Base-by-base conservation (phyloP, 2,797 vertebrate species). In the Rhynchonycteris naso region DNA sequence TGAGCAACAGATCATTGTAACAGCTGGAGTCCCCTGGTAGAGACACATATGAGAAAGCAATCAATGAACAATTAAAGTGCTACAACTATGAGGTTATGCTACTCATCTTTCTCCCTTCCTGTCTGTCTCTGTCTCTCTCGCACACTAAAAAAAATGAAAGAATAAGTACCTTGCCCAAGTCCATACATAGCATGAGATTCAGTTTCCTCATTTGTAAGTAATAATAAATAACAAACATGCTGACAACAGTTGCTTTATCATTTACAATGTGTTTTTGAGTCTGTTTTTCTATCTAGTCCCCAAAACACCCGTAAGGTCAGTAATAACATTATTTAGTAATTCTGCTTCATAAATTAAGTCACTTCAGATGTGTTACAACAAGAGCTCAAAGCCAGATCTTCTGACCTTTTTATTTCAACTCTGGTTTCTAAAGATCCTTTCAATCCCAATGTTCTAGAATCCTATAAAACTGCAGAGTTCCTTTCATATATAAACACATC, bases 321-420 rank as follows among this genome's bases (percentile, higher is more conserved):
- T 65, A 79, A 84, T n/a, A 38, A 68, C 54, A 79, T 71, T 68
- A 83, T 22, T n/a, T 78, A 92, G 26, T 21, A 52, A 33, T 10
- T 52, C n/a, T 83, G 21, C 30, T 78, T 92, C 56, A 71, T 50
- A 95, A 88, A 91, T 58, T 35, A 95, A 83, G 35, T 84, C 35
- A 52, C 8, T 71, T 87, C 35, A 63, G 38, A 82, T 69, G 11
- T 88, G 19, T 59, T 43, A 71, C 12, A 59, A 75, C 72, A 54
- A 88, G 54, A 65, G 38, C 19, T 88, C 78, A 84, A 61, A 71
- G 9, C 47, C 54, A 84, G n/a, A 4, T 12, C 47, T 50, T 59
- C 65, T 76, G 79, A 88, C 6, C 54, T 54, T 72, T 92, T 92
- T 94, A 52, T 86, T 83, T 75, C 47, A 26, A 79, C 30, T 83